Evolutionary conservation across 1,140 invertebrate genomes (phyloP), one percentile per base, ranked within the genome.

Genomic region (Frieseomelitta varia): DNA sequence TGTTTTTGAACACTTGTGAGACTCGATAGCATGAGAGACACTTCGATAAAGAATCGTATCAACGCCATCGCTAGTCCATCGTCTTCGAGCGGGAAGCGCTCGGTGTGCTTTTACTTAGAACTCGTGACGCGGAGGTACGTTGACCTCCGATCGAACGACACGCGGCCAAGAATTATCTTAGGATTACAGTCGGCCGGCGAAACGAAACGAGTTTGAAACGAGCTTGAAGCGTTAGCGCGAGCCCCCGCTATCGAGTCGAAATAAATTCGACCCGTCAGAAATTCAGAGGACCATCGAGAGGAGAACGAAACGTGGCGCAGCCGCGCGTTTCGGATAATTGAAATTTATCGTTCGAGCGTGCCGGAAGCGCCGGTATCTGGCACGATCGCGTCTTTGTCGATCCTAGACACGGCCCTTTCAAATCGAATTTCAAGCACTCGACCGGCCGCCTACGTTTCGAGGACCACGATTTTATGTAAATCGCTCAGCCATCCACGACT

Each of bases 111-210:
- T 47, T 47, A 47, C 39, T 47, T 47, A 10, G 39, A 47, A 47
- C 39, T 47, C 39, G 39, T 61, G 24, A 61, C 55, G 21, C 19
- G 51, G 39, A 19, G 30, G 78, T 72, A 55, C 82, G 47, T 72
- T 69, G 82, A 84, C 82, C 82, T 14, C 27, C n/a, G 81, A 78
- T 83, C 81, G 65, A 83, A 78, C 47, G 19, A 71, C 47, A 34
- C 47, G 17, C 58, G 4, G 76, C n/a, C 34, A 72, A 58, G 78
- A 63, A 81, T 73, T 81, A 81, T 81, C 69, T 73, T 30, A 39
- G 56, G 69, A 81, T 73, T 63, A 81, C 53, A 30, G 6, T 30
- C 53, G 53, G 17, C 79, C 53, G 53, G 17, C 39, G 58, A 21
- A n/a, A 69, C 47, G 71, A 65, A 55, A 61, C 56, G 47, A 10